These are phyloP conservation scores for Saturnia japonica DNA, from an alignment of 2,888 invertebrate genomes.

Conservation along the genomic window DNA sequence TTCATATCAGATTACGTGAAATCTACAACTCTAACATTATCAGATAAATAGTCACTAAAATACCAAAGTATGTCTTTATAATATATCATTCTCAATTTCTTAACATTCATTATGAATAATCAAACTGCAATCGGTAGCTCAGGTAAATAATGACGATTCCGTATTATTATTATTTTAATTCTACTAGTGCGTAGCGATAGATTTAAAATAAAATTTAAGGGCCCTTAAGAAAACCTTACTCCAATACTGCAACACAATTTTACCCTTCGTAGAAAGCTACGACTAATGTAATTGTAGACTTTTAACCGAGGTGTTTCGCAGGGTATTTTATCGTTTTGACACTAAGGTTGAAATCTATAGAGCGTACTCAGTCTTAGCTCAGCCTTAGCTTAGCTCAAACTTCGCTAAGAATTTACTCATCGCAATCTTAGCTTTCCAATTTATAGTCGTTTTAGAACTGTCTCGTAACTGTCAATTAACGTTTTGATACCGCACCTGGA, in stretches of 20 bases:
- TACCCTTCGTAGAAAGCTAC: background rate
- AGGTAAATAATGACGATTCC: background rate
- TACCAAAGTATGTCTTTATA: slow-evolving; percentile 19
- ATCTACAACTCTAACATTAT: slow-evolving; percentile 25
- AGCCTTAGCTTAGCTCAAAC: no score
- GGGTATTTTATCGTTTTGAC: no score
- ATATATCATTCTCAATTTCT: slow-evolving; percentile 11
- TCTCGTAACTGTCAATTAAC: no score
- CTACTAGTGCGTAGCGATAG: background rate
- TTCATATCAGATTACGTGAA: slow-evolving; percentile 20
- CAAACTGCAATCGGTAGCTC: background rate
- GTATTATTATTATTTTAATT: background rate
- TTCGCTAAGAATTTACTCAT: no score
- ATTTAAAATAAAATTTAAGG: no score
- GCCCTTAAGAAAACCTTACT: background rate
- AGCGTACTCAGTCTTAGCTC: no score
- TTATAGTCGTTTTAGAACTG: no score
- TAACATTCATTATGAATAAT: background rate
- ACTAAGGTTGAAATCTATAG: no score
- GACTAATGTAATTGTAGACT: no score
- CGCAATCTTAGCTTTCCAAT: no score
- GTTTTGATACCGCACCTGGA: no score
- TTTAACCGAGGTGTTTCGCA: no score
- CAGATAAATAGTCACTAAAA: slow-evolving; percentile 21
- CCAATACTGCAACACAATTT: background rate